phyloP scores from a whole-genome alignment of 2,797 vertebrate species.

The Crocidura indochinensis region DNA sequence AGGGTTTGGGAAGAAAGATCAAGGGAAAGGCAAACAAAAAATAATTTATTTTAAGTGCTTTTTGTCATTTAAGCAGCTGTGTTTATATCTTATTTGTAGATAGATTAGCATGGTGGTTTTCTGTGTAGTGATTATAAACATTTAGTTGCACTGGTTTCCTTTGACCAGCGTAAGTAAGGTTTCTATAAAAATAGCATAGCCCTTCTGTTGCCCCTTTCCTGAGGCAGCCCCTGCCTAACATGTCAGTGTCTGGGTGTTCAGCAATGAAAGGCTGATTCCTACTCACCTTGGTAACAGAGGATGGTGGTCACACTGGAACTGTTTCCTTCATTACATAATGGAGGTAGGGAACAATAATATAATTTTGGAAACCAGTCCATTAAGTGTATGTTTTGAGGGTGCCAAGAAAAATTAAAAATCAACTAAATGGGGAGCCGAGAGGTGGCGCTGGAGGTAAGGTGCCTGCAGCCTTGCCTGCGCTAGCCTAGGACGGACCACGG shows the following conservation, averaged over 20 bases:
- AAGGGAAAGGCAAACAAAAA: conserved; percentile 85
- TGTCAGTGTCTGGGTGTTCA: neutral
- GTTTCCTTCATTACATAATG: conserved; percentile 3
- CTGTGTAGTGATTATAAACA: conserved; percentile 89
- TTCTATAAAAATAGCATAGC: conserved; percentile 52
- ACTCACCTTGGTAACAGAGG: neutral
- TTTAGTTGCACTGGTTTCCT: conserved; percentile 81
- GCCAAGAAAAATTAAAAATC: conserved; percentile 40
- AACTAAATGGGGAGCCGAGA: no score
- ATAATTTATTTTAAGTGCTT: conserved; percentile 78
- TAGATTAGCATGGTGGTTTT: conserved; percentile 83
- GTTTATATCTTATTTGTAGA: conserved; percentile 88
- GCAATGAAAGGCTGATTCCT: conserved; percentile 30
- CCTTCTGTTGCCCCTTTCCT: conserved; percentile 53
- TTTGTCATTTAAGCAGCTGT: conserved; percentile 89
- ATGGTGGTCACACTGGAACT: conserved; percentile 13
- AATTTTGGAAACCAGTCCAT: conserved; percentile 3
- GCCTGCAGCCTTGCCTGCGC: no score
- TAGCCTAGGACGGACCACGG: no score
- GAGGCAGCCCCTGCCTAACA: neutral
- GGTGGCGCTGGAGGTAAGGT: no score
- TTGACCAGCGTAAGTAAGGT: conserved; percentile 58
- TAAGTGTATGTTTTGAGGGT: conserved; percentile 1
- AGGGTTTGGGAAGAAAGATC: conserved; percentile 79
- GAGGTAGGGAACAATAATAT: neutral